These are phyloP conservation scores for Scalopus aquaticus DNA, from an alignment of 2,113 vertebrate species.

Conservation along the genomic window DNA sequence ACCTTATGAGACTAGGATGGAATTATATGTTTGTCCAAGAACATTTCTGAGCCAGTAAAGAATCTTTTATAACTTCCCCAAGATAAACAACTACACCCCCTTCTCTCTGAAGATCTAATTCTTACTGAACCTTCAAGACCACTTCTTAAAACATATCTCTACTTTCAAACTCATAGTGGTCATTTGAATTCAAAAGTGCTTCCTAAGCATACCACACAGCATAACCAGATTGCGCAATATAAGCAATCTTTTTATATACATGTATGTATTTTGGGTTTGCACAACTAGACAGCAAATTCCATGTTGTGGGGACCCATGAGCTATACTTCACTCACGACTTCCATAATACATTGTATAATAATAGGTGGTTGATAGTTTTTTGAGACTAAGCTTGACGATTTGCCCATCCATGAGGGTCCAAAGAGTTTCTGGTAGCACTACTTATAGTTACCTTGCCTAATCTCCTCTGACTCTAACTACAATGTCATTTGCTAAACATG, in stretches of 20 bases:
- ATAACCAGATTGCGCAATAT: background rate
- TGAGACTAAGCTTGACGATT: conserved; percentile 1
- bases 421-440: background rate
- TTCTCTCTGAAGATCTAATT: conserved; percentile 8
- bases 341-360: background rate
- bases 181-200: conserved; percentile 18
- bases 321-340: background rate
- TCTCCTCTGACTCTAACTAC: background rate
- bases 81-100: background rate
- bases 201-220: background rate
- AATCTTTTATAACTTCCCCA: background rate
- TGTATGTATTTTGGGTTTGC: background rate
- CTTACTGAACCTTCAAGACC: conserved; percentile 15
- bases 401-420: background rate
- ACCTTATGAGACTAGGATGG: background rate
- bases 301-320: background rate
- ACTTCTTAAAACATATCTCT: background rate
- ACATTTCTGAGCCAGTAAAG: background rate
- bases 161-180: conserved; percentile 33
- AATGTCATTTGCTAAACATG: conserved; percentile 25
- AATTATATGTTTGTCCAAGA: background rate
- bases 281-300: background rate
- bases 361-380: background rate
- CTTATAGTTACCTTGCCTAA: background rate
- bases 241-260: background rate